A percentile compares a stretch with the other conserved stretches of the same genome.
Evolutionary conservation across 2,113 vertebrate genomes (phyloP).

Genomic region (Oreochromis aureus): DNA sequence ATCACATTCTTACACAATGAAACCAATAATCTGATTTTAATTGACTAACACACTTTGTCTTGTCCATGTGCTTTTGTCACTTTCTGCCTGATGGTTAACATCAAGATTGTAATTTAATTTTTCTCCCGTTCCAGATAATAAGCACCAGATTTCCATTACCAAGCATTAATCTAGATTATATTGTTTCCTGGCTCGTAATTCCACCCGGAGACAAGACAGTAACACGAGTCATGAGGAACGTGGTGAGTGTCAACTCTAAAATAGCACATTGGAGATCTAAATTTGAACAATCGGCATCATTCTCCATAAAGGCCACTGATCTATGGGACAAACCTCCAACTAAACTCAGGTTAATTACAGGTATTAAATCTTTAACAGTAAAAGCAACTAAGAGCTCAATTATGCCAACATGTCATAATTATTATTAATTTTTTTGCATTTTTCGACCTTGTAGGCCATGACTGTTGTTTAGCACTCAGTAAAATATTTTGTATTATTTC

Average conservation of each 20-base stretch:
- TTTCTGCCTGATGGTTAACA: background rate
- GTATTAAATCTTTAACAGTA: background rate
- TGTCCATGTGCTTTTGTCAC: background rate
- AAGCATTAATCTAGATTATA: background rate
- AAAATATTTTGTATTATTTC: background rate
- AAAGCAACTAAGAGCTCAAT: background rate
- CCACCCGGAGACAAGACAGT: background rate
- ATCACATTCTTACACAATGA: background rate
- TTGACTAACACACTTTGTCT: background rate
- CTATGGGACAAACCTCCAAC: background rate
- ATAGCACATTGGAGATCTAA: background rate
- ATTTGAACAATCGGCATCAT: background rate
- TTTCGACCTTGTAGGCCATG: background rate
- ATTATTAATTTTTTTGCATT: background rate
- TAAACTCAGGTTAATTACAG: background rate
- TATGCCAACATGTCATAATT: background rate
- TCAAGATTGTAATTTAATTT: background rate
- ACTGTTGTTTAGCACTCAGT: background rate
- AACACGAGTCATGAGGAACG: background rate
- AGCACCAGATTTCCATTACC: background rate
- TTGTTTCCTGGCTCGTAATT: background rate
- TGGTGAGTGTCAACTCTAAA: background rate
- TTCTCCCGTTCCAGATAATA: background rate
- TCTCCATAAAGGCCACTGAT: background rate
- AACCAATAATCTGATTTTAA: background rate